phyloP scores from a whole-genome alignment of 1,140 invertebrate genomes.

The Drosophila simulans region DNA sequence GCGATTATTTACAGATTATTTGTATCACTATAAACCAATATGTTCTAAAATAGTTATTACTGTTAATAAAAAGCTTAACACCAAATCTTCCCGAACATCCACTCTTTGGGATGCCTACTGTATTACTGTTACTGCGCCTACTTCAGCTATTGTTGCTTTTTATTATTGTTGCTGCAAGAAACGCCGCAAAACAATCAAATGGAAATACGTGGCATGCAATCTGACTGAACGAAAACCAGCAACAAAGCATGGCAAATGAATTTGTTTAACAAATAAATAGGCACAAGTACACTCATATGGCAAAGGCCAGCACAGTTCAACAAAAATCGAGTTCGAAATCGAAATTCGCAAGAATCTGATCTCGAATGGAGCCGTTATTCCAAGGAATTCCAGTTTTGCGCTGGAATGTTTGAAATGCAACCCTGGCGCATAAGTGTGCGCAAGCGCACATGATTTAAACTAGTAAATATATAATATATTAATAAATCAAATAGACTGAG shows the following conservation, averaged over 20 bases:
- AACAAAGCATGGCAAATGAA: slow-evolving; percentile 47
- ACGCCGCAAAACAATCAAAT: slow-evolving; percentile 74
- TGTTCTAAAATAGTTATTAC: too few relatives aligned
- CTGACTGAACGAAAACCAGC: slow-evolving; percentile 16
- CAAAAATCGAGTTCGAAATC: slow-evolving; percentile 5
- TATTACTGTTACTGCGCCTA: background rate
- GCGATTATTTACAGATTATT: background rate
- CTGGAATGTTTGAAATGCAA: background rate
- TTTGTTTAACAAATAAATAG: slow-evolving; percentile 75
- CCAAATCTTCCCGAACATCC: background rate
- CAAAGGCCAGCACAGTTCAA: slow-evolving; percentile 27
- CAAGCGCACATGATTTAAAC: background rate
- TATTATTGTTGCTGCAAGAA: slow-evolving; percentile 29
- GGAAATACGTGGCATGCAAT: slow-evolving; percentile 62
- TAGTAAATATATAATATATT: background rate
- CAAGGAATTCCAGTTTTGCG: background rate
- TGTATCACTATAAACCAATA: too few relatives aligned
- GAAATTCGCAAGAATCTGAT: background rate
- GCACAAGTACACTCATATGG: slow-evolving; percentile 32
- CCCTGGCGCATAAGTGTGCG: background rate
- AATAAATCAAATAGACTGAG: too few relatives aligned
- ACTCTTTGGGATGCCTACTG: background rate
- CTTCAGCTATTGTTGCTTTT: slow-evolving; percentile 6
- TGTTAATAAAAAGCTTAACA: too few relatives aligned
- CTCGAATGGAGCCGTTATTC: too few relatives aligned